Conservation (phyloP, 2,888 invertebrate genomes). For the Hesperia comma region DNA sequence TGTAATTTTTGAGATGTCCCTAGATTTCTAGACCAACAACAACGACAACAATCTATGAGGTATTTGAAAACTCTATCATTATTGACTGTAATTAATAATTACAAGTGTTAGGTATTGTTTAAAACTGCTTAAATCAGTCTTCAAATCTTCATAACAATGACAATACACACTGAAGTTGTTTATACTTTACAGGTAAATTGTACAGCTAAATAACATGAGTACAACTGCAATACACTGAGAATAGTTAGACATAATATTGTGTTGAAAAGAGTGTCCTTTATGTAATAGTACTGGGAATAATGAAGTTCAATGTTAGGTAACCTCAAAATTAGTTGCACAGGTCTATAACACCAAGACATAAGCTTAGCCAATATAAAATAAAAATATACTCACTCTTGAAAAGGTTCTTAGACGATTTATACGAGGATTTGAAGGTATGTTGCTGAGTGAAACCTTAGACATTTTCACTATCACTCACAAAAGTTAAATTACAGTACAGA, state of each 20-base stretch:
- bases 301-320: slow-evolving; percentile 39
- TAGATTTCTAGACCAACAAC: too few species aligned
- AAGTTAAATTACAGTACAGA: slow-evolving; percentile 15
- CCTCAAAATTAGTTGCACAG: slow-evolving; percentile 36
- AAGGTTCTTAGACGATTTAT: slow-evolving; percentile 75
- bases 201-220: not conserved
- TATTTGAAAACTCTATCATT: too few species aligned
- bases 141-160: slow-evolving; percentile 1
- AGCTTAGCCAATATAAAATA: slow-evolving; percentile 15
- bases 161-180: not conserved
- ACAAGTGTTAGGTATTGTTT: too few species aligned
- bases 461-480: slow-evolving; percentile 55
- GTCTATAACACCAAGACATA: slow-evolving; percentile 14
- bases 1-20: too few species aligned
- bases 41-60: too few species aligned
- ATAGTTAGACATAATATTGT: not conserved
- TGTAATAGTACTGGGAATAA: slow-evolving; percentile 12
- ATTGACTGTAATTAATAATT: too few species aligned
- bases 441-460: slow-evolving; percentile 79
- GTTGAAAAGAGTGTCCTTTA: not conserved
- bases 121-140: too few species aligned
- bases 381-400: slow-evolving; percentile 72
- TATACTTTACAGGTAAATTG: slow-evolving; percentile 1
- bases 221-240: not conserved
- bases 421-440: slow-evolving; percentile 78